Evolutionary conservation across 1,140 invertebrate genomes (phyloP).

Genomic region (Halotydeus destructor): DNA sequence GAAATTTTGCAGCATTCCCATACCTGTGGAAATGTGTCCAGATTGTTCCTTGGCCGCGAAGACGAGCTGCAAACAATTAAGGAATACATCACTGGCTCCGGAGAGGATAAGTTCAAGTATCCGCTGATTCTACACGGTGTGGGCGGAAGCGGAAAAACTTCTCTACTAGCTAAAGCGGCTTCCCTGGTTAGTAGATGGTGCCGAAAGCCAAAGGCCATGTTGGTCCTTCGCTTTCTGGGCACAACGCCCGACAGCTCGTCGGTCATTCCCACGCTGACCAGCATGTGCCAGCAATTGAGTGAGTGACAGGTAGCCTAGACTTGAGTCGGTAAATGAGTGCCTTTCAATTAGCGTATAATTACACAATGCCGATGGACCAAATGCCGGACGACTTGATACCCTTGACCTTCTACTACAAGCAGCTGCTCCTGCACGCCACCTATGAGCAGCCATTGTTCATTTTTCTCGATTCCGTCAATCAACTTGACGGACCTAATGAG

Average conservation of each 20-base stretch:
- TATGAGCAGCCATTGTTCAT: conserved; percentile 65
- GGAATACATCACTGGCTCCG: conserved; percentile 55
- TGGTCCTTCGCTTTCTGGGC: conserved; percentile 76
- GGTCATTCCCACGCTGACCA: conserved; percentile 75
- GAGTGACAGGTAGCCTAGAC: too few species aligned
- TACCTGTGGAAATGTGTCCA: conserved; percentile 86
- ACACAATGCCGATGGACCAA: conserved; percentile 69
- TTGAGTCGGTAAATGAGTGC: too few species aligned
- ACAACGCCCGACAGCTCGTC: conserved; percentile 91
- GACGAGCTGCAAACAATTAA: conserved; percentile 59
- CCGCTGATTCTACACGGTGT: conserved; percentile 84
- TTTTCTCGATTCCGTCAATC: conserved; percentile 80
- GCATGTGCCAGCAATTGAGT: conserved; percentile 86
- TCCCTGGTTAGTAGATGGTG: conserved; percentile 35
- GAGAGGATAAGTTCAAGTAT: conserved; percentile 43
- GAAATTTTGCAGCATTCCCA: conserved; percentile 92
- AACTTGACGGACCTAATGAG: conserved; percentile 77
- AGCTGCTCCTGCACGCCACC: conserved; percentile 58
- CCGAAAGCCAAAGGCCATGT: conserved; percentile 53
- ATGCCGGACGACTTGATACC: conserved; percentile 90
- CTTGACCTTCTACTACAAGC: conserved; percentile 83
- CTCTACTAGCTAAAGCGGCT: conserved; percentile 75
- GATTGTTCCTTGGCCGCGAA: conserved; percentile 82
- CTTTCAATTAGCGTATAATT: conserved; percentile 70
- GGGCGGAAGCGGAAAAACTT: conserved; percentile 93